phyloP scores from a whole-genome alignment of 2,113 vertebrate genomes.

The Leptocoma aspasia region DNA sequence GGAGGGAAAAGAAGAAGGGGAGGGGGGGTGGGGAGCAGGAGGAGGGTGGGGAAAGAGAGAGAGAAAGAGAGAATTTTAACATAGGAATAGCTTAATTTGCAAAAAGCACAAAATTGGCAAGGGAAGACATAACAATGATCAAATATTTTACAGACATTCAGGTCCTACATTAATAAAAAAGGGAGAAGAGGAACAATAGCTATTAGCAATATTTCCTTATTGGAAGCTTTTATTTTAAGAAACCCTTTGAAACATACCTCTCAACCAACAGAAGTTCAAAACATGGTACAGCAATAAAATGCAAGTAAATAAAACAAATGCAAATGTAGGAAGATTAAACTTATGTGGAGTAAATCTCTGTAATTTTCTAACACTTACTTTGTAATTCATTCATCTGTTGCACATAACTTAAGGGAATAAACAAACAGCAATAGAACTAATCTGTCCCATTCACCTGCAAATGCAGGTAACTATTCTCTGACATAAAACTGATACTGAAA shows the following conservation, averaged over 20 bases:
- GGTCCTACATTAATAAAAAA: not conserved
- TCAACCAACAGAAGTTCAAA: constrained; percentile 47
- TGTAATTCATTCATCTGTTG: not conserved
- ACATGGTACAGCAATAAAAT: not conserved
- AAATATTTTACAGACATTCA: constrained; percentile 35
- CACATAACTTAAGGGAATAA: not conserved
- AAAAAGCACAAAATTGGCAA: constrained; percentile 36
- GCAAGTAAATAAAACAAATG: not conserved
- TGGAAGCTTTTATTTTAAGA: constrained; percentile 19
- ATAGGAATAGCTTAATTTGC: constrained; percentile 37
- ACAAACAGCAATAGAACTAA: not conserved
- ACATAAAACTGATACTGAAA: not conserved
- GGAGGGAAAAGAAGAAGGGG: not conserved
- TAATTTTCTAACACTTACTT: not conserved
- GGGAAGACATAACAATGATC: constrained; percentile 7
- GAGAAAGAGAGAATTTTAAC: constrained; percentile 42
- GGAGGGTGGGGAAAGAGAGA: not conserved
- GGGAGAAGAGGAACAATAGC: not conserved
- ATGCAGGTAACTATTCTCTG: constrained; percentile 21
- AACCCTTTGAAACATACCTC: constrained; percentile 55
- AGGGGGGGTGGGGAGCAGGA: fast-evolving
- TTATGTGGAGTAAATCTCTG: not conserved
- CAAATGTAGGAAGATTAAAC: not conserved
- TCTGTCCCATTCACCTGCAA: not conserved
- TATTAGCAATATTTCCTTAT: constrained; percentile 12